A percentile compares a stretch with the other conserved stretches of the same genome.
Evolutionary conservation across 2,113 vertebrate genomes (phyloP).

Genomic region (Protobothrops flavoviridis): DNA sequence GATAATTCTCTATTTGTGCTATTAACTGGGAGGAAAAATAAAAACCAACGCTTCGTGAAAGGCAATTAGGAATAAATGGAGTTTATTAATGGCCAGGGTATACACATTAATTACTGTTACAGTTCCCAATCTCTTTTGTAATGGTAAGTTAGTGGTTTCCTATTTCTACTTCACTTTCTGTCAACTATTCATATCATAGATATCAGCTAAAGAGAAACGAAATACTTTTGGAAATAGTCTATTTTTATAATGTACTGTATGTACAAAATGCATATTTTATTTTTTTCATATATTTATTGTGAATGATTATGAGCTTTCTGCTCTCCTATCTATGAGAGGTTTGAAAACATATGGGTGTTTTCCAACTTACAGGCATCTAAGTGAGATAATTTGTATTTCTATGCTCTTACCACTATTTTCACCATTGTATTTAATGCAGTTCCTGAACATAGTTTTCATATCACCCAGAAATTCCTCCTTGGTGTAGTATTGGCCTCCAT

Average conservation of each 20-base stretch:
- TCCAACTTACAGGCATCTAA: conserved; percentile 1
- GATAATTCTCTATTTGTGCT: neutral
- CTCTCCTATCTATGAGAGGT: neutral
- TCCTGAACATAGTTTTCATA: conserved; percentile 97
- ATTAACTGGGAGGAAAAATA: neutral
- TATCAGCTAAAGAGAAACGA: neutral
- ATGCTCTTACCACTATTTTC: conserved; percentile 88
- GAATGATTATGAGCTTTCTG: neutral
- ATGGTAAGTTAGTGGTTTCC: neutral
- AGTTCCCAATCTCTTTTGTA: neutral
- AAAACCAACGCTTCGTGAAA: neutral
- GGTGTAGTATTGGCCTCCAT: conserved; percentile 86
- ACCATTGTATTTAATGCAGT: conserved; percentile 95
- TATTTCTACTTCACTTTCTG: neutral
- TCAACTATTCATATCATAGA: no score
- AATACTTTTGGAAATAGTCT: neutral
- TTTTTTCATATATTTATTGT: neutral
- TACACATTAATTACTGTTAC: neutral
- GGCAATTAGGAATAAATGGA: neutral
- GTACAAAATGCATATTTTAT: neutral
- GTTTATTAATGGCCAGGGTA: neutral
- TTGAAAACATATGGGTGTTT: neutral
- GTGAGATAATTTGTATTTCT: neutral
- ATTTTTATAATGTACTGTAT: neutral
- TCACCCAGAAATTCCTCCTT: conserved; percentile 95